Conservation (phyloP, 1,140 invertebrate genomes). For the Drosophila kurseongensis region DNA sequence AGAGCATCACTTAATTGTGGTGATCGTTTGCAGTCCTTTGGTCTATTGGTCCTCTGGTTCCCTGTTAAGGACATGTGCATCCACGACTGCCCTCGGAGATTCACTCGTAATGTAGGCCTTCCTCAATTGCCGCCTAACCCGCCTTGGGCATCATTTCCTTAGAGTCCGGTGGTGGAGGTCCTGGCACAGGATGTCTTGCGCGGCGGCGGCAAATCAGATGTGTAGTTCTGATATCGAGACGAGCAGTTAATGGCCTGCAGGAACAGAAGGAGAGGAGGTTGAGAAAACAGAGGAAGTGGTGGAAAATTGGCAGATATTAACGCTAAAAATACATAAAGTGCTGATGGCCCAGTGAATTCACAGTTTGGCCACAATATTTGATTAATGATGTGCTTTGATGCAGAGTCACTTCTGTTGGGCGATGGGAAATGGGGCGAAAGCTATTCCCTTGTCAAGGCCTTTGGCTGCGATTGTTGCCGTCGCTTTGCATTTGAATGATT, state of each 20-base stretch:
- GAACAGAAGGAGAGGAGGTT: constrained; percentile 30
- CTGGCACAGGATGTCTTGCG: constrained; percentile 77
- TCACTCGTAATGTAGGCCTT: not conserved
- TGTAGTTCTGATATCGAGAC: constrained; percentile 76
- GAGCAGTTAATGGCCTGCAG: constrained; percentile 77
- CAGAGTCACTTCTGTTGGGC: constrained; percentile 22
- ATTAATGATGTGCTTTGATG: constrained; percentile 70
- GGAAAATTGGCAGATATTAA: constrained; percentile 51
- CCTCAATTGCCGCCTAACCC: constrained; percentile 8
- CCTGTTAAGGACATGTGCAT: constrained; percentile 36
- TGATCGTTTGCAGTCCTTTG: constrained; percentile 18
- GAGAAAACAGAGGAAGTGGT: constrained; percentile 22
- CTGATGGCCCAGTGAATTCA: constrained; percentile 46
- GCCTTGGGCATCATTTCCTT: constrained; percentile 14
- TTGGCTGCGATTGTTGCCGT: constrained; percentile 38
- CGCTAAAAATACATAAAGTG: constrained; percentile 58
- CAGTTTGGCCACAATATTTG: constrained; percentile 62
- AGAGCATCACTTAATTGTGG: not conserved
- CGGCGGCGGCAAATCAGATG: constrained; percentile 80
- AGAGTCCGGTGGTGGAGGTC: constrained; percentile 78
- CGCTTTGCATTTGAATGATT: constrained; percentile 81
- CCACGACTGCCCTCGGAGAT: constrained; percentile 9
- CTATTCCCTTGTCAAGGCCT: constrained; percentile 55
- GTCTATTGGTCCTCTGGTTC: constrained; percentile 20
- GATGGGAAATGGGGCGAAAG: constrained; percentile 18